phyloP scores from a whole-genome alignment of 2,113 vertebrate genomes.

The Petrocephalus zakoni region DNA sequence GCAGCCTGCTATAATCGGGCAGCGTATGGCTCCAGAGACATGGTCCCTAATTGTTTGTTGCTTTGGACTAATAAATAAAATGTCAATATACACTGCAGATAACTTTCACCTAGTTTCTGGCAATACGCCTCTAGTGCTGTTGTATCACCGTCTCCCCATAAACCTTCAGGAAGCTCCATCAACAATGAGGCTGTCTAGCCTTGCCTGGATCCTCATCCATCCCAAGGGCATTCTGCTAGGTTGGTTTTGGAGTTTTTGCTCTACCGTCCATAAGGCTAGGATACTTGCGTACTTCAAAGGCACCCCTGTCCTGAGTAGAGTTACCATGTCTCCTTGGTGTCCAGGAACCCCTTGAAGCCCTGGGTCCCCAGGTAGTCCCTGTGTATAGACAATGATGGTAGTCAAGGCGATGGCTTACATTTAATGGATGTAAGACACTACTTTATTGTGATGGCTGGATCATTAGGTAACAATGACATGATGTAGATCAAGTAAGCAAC shows the following conservation, averaged over 20 bases:
- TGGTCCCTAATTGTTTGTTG: background rate
- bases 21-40: background rate
- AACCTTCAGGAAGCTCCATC: background rate
- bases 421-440: background rate
- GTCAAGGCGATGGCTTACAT: background rate
- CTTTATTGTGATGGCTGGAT: background rate
- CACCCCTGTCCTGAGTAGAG: background rate
- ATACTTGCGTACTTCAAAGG: background rate
- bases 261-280: background rate
- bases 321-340: conserved; percentile 64
- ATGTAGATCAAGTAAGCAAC: background rate
- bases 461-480: background rate
- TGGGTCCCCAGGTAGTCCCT: conserved; percentile 69
- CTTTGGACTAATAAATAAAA: background rate
- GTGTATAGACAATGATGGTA: background rate
- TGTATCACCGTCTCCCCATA: background rate
- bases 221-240: background rate
- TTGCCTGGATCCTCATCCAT: background rate
- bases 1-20: background rate
- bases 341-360: conserved; percentile 68
- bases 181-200: background rate
- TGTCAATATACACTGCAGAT: background rate
- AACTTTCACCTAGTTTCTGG: background rate
- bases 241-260: background rate
- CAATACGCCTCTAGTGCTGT: background rate